Evolutionary conservation across 2,888 invertebrate species (phyloP).

Genomic region (Pseudeuparius sepicola): DNA sequence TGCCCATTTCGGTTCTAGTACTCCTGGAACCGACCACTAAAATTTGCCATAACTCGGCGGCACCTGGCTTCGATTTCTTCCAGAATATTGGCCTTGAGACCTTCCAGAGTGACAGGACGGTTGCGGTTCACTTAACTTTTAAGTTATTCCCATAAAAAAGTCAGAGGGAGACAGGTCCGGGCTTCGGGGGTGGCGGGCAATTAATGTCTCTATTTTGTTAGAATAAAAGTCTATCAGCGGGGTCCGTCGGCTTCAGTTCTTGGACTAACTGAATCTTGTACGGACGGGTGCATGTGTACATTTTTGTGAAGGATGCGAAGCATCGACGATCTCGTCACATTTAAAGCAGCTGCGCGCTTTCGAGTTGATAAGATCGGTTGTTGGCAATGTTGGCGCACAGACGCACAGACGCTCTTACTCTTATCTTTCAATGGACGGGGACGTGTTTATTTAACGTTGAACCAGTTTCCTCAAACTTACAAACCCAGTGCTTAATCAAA

Average conservation of each 20-base stretch:
- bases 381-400: slow-evolving; percentile 6
- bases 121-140: slow-evolving; percentile 14
- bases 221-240: slow-evolving; percentile 12
- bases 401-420: slow-evolving; percentile 5
- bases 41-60: slow-evolving; percentile 14
- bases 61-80: slow-evolving; percentile 17
- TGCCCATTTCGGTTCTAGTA: no score
- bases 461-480: slow-evolving; percentile 13
- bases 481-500: slow-evolving; percentile 9
- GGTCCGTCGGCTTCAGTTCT: slow-evolving; percentile 12
- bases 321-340: slow-evolving; percentile 8
- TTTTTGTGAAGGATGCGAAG: slow-evolving; percentile 8
- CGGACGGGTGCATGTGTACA: no score
- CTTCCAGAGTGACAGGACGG: slow-evolving; percentile 14
- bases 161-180: slow-evolving; percentile 11
- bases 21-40: no score
- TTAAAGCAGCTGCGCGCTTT: slow-evolving; percentile 11
- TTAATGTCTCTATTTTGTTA: slow-evolving; percentile 7
- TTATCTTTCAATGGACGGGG: slow-evolving; percentile 9
- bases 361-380: slow-evolving; percentile 10
- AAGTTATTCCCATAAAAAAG: slow-evolving; percentile 15
- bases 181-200: slow-evolving; percentile 11
- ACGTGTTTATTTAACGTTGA: slow-evolving; percentile 14
- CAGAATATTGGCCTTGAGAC: slow-evolving; percentile 17
- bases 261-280: no score